A percentile compares a stretch with the other conserved stretches of the same genome.
phyloP scores from a whole-genome alignment of 2,888 invertebrate species.

The Synergus umbraculus region DNA sequence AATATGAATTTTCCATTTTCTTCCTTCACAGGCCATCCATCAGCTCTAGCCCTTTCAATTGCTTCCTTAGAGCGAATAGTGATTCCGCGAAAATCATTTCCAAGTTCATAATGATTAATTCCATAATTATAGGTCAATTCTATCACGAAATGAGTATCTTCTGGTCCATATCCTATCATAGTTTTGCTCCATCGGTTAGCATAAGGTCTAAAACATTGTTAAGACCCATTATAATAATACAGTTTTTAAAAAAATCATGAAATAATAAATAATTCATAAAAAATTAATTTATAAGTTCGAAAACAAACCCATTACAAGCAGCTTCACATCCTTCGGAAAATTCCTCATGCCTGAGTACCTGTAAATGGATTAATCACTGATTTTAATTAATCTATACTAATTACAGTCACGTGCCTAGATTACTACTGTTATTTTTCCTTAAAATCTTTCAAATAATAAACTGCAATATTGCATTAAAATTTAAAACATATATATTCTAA shows the following conservation, averaged over 20 bases:
- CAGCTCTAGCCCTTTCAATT: conserved; percentile 84
- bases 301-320: conserved; percentile 91
- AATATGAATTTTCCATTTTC: conserved; percentile 82
- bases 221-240: conserved; percentile 10
- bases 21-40: conserved; percentile 86
- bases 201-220: conserved; percentile 87
- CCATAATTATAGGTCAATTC: conserved; percentile 99
- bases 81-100: conserved; percentile 94
- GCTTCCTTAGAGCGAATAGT: conserved; percentile 89
- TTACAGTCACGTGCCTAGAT: background rate
- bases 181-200: conserved; percentile 99
- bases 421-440: background rate
- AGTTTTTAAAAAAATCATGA: background rate
- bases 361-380: conserved; percentile 43
- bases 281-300: conserved; percentile 1
- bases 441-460: background rate
- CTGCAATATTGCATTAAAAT: background rate
- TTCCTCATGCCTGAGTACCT: conserved; percentile 97
- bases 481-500: background rate
- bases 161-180: conserved; percentile 98
- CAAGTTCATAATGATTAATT: conserved; percentile 89
- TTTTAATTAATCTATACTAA: conserved; percentile 16
- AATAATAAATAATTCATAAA: background rate
- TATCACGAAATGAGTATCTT: conserved; percentile 95
- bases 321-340: conserved; percentile 98